A percentile compares a stretch with the other conserved stretches of the same genome.
These are phyloP conservation scores for Anguilla megastoma DNA, from an alignment of 2,797 vertebrate genomes.

Conservation along the genomic window DNA sequence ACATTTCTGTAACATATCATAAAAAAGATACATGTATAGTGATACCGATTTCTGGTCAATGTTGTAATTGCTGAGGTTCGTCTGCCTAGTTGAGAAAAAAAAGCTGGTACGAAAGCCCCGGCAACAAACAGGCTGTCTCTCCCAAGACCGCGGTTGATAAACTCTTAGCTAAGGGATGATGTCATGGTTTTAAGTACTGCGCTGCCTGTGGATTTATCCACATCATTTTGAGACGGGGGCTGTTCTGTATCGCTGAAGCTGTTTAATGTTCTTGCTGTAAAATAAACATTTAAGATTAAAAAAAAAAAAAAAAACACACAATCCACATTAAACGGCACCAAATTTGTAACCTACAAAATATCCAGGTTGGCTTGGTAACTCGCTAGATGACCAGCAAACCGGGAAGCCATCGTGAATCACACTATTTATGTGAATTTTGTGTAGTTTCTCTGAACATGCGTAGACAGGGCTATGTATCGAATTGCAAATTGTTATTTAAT, in stretches of 20 bases:
- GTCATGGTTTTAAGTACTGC: conserved; percentile 12
- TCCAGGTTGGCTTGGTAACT: neutral
- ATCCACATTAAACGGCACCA: neutral
- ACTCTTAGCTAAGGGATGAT: conserved; percentile 9
- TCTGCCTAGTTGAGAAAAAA: neutral
- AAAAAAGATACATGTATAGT: no score
- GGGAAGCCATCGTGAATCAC: neutral
- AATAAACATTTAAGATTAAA: neutral
- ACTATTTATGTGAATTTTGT: neutral
- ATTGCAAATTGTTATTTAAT: neutral
- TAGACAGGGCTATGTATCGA: neutral
- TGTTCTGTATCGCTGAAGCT: neutral
- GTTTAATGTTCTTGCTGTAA: neutral
- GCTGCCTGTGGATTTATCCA: neutral
- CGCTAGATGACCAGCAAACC: neutral
- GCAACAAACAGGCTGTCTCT: neutral
- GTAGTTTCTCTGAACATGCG: neutral
- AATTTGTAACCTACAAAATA: neutral
- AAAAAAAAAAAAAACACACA: neutral
- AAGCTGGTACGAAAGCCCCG: neutral
- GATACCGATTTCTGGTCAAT: no score
- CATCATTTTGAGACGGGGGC: neutral
- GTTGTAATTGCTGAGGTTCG: neutral
- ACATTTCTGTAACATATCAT: neutral
- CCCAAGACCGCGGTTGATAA: neutral